A percentile compares a stretch with the other conserved stretches of the same genome.
Conservation (phyloP, 2,888 invertebrate genomes). For the Volucella inflata region DNA sequence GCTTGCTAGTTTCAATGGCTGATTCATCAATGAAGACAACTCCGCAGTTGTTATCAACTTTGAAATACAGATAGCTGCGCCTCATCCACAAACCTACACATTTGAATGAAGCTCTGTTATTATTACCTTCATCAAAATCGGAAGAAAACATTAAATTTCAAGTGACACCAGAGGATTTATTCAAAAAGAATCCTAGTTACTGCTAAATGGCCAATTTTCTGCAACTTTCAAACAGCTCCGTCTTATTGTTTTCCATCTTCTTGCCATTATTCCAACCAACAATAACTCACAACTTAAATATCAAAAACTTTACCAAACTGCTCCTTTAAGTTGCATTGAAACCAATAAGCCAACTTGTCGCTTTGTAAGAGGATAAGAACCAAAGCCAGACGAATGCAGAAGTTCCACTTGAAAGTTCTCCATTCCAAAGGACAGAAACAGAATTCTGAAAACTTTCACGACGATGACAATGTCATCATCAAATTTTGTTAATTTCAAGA, state of each 20-base stretch:
- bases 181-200: no score
- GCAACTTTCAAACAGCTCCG: not conserved
- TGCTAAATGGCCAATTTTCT: no score
- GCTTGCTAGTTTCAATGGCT: no score
- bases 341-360: slow-evolving; percentile 36
- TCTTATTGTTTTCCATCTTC: not conserved
- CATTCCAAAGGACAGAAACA: slow-evolving; percentile 18
- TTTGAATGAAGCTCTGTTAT: no score
- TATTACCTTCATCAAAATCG: no score
- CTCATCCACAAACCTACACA: no score
- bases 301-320: slow-evolving; percentile 41
- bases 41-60: no score
- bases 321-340: slow-evolving; percentile 24
- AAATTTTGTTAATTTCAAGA: slow-evolving; percentile 36
- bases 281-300: slow-evolving; percentile 18
- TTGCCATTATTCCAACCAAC: slow-evolving; percentile 12
- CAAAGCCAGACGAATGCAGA: slow-evolving; percentile 20
- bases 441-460: slow-evolving; percentile 15
- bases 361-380: slow-evolving; percentile 14
- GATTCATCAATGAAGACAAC: no score
- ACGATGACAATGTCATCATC: slow-evolving; percentile 45
- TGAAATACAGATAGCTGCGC: no score
- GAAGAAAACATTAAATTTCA: no score
- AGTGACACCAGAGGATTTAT: no score
- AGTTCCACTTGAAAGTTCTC: slow-evolving; percentile 51